Evolutionary conservation across 2,113 vertebrate species (phyloP), one percentile per base, ranked within the genome.

Genomic region (Pontoporia blainvillei): DNA sequence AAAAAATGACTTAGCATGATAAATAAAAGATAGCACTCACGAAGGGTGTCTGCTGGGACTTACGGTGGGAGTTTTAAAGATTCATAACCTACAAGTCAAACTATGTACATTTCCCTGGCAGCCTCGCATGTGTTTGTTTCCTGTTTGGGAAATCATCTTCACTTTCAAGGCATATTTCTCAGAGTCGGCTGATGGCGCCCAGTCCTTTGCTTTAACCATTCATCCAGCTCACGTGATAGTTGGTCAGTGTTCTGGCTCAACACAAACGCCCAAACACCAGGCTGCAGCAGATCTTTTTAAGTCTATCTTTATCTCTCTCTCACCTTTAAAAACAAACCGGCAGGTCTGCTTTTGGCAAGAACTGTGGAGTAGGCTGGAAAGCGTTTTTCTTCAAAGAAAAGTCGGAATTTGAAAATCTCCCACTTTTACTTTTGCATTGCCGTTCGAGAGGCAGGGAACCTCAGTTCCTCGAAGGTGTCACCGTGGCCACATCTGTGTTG

Each of bases 61-160:
- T 97, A 75, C 10, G 21, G 71, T 91, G 41, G 82, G 72, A 75
- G 92, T 1, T 92, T 96, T 97, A 98, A 96, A 97, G 97, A 98
- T 98, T 97, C 97, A 97, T 98, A 97, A 97, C 96, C 96, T 97
- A 91, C 0, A 10, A 98, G 97, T 85, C 96, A 57, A 98, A 98
- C 87, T 90, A 81, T 10, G 90, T 96, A 75, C 91, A 87, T 96
- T 96, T 96, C 91, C 44, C 59, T 73, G 57, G 81, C 79, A 82
- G 92, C 71, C 88, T 59, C 66, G 49, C 49, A 44, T 92, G 14
- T 94, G 62, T 96, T 92, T 90, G 75, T 52, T 94, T 90, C 94
- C 83, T 17, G 71, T 96, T 95, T 94, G 85, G 84, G 78, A 96
- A 93, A 93, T 29, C 72, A 59, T 2, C 0, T 3, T 96, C 81